phyloP scores from a whole-genome alignment of 2,888 invertebrate species.

The Diadegma fenestrale region DNA sequence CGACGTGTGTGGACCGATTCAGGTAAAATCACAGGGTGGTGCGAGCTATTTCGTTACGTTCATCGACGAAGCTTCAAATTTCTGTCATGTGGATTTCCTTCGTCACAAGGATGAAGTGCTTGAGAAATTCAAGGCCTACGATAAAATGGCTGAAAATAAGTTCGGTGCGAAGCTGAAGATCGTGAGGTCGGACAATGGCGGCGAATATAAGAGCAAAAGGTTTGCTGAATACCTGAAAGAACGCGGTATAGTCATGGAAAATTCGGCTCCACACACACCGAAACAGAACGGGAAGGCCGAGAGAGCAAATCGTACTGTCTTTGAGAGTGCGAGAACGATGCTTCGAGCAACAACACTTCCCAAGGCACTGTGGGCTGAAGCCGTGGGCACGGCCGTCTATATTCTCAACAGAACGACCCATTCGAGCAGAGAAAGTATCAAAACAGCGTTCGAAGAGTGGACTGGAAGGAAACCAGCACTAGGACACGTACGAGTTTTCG shows the following conservation, averaged over 20 bases:
- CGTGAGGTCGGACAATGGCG: constrained; percentile 67
- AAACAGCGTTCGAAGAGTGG: constrained; percentile 71
- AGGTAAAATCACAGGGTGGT: constrained; percentile 58
- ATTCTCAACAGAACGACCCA: constrained; percentile 43
- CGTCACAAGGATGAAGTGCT: constrained; percentile 47
- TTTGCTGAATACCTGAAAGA: constrained; percentile 15
- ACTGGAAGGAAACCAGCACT: constrained; percentile 67
- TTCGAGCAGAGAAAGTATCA: constrained; percentile 11
- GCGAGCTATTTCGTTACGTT: constrained; percentile 62
- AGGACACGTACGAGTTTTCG: constrained; percentile 67
- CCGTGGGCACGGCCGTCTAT: constrained; percentile 72
- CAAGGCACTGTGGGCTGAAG: constrained; percentile 71
- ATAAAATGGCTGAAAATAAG: constrained; percentile 23
- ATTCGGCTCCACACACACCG: constrained; percentile 73
- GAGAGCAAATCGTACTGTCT: constrained; percentile 74
- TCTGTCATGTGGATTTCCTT: constrained; percentile 56
- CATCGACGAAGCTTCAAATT: constrained; percentile 58
- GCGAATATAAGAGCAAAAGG: constrained; percentile 53
- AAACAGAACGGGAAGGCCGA: constrained; percentile 77
- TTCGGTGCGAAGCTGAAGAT: constrained; percentile 55
- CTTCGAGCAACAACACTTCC: constrained; percentile 65
- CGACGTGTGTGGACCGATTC: constrained; percentile 66
- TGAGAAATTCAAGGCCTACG: constrained; percentile 50
- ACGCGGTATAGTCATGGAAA: constrained; percentile 71
- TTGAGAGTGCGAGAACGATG: constrained; percentile 74